Evolutionary conservation across 2,113 vertebrate genomes (phyloP), one percentile per base, ranked within the genome.

Genomic region (Sylvia atricapilla): DNA sequence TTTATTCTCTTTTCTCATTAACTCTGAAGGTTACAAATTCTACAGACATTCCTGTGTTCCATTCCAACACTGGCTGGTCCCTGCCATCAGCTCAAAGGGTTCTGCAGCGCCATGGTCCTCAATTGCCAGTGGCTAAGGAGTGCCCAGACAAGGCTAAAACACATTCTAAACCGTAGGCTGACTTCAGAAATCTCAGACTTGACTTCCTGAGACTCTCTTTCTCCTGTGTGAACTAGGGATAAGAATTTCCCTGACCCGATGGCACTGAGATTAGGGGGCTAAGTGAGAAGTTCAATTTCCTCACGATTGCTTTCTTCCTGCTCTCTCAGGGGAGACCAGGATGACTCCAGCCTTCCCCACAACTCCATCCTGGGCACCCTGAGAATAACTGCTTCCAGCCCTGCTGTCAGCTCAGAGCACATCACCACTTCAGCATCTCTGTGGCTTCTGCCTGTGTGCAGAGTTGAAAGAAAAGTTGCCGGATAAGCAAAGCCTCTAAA

Each of bases 361-460:
- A 28, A 12, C 28, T 93, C 33, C 33, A 33, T 52, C 35, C 70
- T 17, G 12, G 0, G 11, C 31, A 33, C 35, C 14, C 23, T 70
- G 31, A 58, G n/a, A 87, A 87, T 56, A 31, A 55, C 21, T 73
- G 50, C 44, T 76, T 47, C 44, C 70, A 79, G 66, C 23, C 39
- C 62, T 72, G 47, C 70, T 63, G 23, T 69, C 73, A 66, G 41
- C 68, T 89, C 28, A 46, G 24, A 47, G 31, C 44, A 39, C 7
- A 21, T 50, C n/a, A 47, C 63, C 4, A 5, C 23, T 35, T 35
- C 55, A 64, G 41, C 41, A 73, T 76, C 43, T 67, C 44, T 12
- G 4, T 0, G 0, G 52, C 33, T 52, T 44, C 69, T 37, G 37
- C 28, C 35, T 33, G 5, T 41, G 21, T 1, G 0, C 63, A 41